Base-by-base conservation (phyloP, 2,797 vertebrate genomes). In the Poeciliopsis presidionis region DNA sequence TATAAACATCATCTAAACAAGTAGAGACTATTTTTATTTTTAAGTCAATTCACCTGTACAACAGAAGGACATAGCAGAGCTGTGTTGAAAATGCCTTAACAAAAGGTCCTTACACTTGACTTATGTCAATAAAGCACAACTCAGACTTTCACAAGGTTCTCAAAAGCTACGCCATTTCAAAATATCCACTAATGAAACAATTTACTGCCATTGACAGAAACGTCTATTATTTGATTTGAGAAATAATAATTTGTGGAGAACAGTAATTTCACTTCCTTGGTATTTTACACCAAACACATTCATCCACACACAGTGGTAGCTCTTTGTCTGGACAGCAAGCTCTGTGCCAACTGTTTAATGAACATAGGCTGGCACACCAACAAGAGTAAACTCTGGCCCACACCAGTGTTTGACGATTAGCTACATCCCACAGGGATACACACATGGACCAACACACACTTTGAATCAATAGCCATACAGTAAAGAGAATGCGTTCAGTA, bases 321-420 rank as follows among this genome's bases (percentile, higher is more conserved):
- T 81, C 72, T 67, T 86, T 89, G 90, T 92, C 91, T 92, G 90
- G 81, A 89, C 86, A 90, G 77, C 46, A 65, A 78, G 78, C 72
- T 36, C n/a, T 84, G 88, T 87, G 91, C 93, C 93, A 94, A 94
- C 89, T 92, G 90, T 91, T 94, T 94, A 92, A 92, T 94, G 87
- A 94, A 93, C 87, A 90, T 91, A 71, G 74, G 87, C 87, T 91
- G 91, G 91, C 92, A 92, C 85, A 85, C 84, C 59, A 90, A 88
- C 88, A 86, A 81, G 85, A 92, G 84, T 85, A 91, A 93, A 93
- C 89, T 91, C 86, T 94, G 91, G 92, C 90, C 78, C 81, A 88
- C 85, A 85, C 69, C 79, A 86, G 80, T 91, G 89, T 91, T 92
- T 91, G 88, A 93, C 90, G 89, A 94, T 93, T 90, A 93, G 91